A percentile compares a stretch with the other conserved stretches of the same genome.
Evolutionary conservation across 2,888 invertebrate genomes (phyloP).

Genomic region (Bruchidius siliquastri): DNA sequence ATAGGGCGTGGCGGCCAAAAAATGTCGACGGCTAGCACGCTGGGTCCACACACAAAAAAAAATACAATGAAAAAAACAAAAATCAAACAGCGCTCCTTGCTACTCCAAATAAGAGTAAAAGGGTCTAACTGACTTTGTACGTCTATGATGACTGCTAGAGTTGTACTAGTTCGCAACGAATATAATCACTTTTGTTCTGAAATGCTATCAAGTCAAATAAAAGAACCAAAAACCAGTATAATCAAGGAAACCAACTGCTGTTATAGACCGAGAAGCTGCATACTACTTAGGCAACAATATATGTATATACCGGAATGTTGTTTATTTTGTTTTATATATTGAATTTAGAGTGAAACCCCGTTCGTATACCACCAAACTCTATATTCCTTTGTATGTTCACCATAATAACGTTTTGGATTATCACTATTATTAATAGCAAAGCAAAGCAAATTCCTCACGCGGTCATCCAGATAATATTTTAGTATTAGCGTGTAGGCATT

Average conservation of each 20-base stretch:
- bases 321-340: too few species aligned
- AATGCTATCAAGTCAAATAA: too few species aligned
- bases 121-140: conserved; percentile 30
- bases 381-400: neutral
- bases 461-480: neutral
- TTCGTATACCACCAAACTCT: neutral
- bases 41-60: conserved; percentile 30
- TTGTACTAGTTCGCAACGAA: too few species aligned
- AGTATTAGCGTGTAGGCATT: neutral
- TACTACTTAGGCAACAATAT: too few species aligned
- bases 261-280: too few species aligned
- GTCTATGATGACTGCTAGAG: conserved; percentile 9
- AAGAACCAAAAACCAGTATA: too few species aligned
- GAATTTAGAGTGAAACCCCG: too few species aligned
- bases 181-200: too few species aligned
- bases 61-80: conserved; percentile 26
- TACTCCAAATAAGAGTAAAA: conserved; percentile 40
- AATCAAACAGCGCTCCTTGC: conserved; percentile 47
- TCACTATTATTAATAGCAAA: neutral
- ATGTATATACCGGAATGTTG: too few species aligned
- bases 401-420: neutral
- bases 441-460: neutral
- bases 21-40: conserved; percentile 37
- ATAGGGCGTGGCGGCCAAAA: conserved; percentile 36
- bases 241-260: too few species aligned